Evolutionary conservation across 2,888 invertebrate species (phyloP).

Genomic region (Melinaea menophilus): DNA sequence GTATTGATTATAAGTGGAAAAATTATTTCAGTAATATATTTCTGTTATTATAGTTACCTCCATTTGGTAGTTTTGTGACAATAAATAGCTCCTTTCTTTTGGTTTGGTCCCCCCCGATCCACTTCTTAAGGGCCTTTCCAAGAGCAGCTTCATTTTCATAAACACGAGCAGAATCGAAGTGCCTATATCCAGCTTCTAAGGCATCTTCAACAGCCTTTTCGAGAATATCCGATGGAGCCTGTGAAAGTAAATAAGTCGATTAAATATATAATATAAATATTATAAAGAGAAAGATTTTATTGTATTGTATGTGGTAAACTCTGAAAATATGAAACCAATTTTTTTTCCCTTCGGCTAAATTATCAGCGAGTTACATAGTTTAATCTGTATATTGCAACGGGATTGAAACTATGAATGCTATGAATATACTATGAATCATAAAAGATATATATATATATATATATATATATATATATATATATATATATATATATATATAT

Average conservation of each 20-base stretch:
- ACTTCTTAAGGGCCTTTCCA: conserved; percentile 84
- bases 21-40: neutral
- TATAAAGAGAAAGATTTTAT: neutral
- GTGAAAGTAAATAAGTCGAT: conserved; percentile 11
- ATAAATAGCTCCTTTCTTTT: conserved; percentile 89
- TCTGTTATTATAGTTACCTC: conserved; percentile 58
- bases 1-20: neutral
- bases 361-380: no score
- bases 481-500: no score
- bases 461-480: no score
- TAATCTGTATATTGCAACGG: no score
- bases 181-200: conserved; percentile 87
- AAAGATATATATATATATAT: no score
- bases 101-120: conserved; percentile 82
- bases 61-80: conserved; percentile 87
- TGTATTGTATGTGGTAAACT: no score
- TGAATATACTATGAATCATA: no score
- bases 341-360: no score
- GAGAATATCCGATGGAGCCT: conserved; percentile 83
- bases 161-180: conserved; percentile 88
- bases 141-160: conserved; percentile 88
- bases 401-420: no score
- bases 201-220: conserved; percentile 83
- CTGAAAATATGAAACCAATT: no score
- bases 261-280: neutral